Evolutionary conservation across 2,888 invertebrate species (phyloP), one percentile per base, ranked within the genome.

Genomic region (Macrosoma leucophasiata): DNA sequence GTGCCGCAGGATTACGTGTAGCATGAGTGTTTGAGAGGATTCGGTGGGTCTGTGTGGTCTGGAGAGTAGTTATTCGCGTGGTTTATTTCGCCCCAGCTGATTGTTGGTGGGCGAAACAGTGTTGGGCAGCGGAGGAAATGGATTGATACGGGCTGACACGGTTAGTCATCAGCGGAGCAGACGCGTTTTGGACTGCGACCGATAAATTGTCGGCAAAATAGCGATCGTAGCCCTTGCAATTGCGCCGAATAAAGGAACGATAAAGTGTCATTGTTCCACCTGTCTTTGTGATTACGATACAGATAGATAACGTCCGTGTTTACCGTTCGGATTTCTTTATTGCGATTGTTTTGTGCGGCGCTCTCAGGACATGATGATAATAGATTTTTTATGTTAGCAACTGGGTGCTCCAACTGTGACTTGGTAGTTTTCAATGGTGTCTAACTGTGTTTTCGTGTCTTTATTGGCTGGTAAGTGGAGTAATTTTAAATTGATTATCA

Each of bases 141-240:
- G 48, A 58, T 48, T 62, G 71, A 70, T 72, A 73, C 67, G 67
- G 63, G 48, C 62, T 72, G 69, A 68, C 59, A 63, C 66, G 65
- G 75, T 82, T 81, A 82, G 82, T 82, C 82, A 79, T 76, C 76
- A 63, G 50, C 58, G 58, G 49, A 60, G 62, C 60, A 76, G 68
- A 71, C 66, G 69, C 69, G 65, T 72, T 71, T 60, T 60, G 52
- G 55, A 55, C 57, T 56, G 52, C 44, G 53, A 43, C 59, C 50
- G 65, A 66, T 63, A 64, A 60, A 57, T 59, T 59, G 50, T 52
- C 63, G 48, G 47, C 39, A 42, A 55, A 63, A 55, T 49, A 48
- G 49, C 49, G 43, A 57, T 59, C 54, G 48, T 60, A 50, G 58
- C 57, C 58, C 56, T 60, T 46, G 48, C 47, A 63, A 64, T 47